These are phyloP conservation scores for Tinamus guttatus DNA, from an alignment of 2,113 vertebrate species.

Conservation along the genomic window DNA sequence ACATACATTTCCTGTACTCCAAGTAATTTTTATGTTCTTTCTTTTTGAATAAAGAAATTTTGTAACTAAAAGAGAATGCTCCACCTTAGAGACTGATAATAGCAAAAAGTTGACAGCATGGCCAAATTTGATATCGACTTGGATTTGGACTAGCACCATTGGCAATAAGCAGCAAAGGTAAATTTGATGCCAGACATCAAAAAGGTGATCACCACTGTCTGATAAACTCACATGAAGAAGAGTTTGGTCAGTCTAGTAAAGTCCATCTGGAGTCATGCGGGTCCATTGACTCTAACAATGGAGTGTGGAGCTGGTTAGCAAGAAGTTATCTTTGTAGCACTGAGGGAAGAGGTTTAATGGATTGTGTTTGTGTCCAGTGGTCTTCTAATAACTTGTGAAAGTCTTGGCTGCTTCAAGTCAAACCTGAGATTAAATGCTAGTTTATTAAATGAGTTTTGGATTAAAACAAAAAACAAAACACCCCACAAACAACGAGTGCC, in stretches of 20 bases:
- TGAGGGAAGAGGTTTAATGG: background rate
- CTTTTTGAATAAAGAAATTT: background rate
- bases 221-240: background rate
- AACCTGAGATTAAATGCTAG: background rate
- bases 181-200: background rate
- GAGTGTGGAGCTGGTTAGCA: background rate
- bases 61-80: background rate
- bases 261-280: fast-evolving
- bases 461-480: too few relatives aligned
- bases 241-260: background rate
- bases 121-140: background rate
- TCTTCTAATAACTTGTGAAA: background rate
- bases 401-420: background rate
- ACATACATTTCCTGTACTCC: background rate
- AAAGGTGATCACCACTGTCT: background rate
- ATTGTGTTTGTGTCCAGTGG: background rate
- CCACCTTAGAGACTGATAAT: background rate
- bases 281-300: background rate
- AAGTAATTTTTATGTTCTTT: background rate
- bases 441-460: background rate
- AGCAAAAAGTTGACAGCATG: background rate
- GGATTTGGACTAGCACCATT: background rate
- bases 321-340: background rate
- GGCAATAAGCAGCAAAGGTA: background rate
- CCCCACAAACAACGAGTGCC: too few relatives aligned